Evolutionary conservation across 1,140 invertebrate genomes (phyloP).

Genomic region (Luehdorfia chinensis): DNA sequence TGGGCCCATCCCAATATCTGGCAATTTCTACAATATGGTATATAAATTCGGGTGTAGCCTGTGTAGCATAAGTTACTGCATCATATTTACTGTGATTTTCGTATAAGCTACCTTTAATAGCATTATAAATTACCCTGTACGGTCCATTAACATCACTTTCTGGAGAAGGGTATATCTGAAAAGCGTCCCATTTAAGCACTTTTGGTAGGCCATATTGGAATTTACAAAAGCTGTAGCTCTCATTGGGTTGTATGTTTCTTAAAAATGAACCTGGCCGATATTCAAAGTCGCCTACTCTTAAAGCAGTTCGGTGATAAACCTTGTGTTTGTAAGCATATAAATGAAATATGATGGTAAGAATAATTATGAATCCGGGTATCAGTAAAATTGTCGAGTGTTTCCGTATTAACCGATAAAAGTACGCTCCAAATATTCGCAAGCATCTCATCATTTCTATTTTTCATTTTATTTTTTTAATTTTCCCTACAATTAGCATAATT

Average conservation of each 20-base stretch:
- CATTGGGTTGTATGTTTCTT: constrained; percentile 61
- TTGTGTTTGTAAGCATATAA: constrained; percentile 51
- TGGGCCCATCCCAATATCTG: constrained; percentile 83
- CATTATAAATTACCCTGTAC: constrained; percentile 83
- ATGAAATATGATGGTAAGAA: constrained; percentile 47
- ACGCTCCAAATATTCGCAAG: constrained; percentile 56
- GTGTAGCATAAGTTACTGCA: constrained; percentile 83
- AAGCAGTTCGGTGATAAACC: constrained; percentile 25
- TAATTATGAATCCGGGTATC: constrained; percentile 42
- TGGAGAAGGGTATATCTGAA: constrained; percentile 72
- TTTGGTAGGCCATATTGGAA: constrained; percentile 81
- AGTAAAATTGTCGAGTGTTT: constrained; percentile 52
- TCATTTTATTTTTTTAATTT: constrained; percentile 28
- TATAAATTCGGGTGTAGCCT: constrained; percentile 86
- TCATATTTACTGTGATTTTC: constrained; percentile 53
- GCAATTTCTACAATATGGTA: constrained; percentile 84
- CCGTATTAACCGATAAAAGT: constrained; percentile 51
- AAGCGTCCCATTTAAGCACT: constrained; percentile 71
- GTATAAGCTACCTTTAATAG: constrained; percentile 68
- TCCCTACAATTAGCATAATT: no score
- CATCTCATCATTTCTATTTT: constrained; percentile 61
- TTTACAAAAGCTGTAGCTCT: constrained; percentile 79
- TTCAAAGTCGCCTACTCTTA: constrained; percentile 53
- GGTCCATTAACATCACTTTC: constrained; percentile 77
- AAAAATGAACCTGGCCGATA: constrained; percentile 77